These are phyloP conservation scores for Haliclona indistincta DNA, from an alignment of 37 sponge, comb jelly and placozoan genomes.

Conservation along the genomic window DNA sequence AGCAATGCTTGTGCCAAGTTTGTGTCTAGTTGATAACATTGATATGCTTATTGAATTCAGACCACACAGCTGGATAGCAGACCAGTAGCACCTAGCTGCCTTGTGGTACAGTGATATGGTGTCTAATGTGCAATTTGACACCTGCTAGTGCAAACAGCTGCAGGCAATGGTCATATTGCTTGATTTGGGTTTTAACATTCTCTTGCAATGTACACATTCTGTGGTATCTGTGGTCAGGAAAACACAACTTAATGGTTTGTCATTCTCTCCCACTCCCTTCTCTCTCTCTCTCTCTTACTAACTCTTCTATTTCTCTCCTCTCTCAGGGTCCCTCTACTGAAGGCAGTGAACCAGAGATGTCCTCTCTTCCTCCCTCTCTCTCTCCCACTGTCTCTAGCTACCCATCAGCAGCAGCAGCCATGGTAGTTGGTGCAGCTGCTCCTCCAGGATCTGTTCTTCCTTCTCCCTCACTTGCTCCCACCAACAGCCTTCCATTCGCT, in stretches of 20 bases:
- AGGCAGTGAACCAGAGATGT: neutral
- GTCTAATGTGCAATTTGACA: too few relatives aligned
- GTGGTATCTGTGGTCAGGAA: neutral
- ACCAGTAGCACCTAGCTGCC: too few relatives aligned
- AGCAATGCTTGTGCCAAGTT: too few relatives aligned
- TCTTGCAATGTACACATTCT: too few relatives aligned
- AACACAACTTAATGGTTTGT: neutral
- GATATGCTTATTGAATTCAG: too few relatives aligned
- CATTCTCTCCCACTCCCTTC: neutral
- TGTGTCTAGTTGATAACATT: too few relatives aligned
- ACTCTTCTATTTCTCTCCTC: neutral
- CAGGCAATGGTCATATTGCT: too few relatives aligned
- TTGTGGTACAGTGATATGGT: too few relatives aligned
- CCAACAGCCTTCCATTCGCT: constrained; percentile 65
- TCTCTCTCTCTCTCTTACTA: neutral
- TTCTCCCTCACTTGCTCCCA: constrained; percentile 22
- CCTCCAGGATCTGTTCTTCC: constrained; percentile 18
- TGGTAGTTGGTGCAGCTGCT: neutral
- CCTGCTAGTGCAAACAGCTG: too few relatives aligned
- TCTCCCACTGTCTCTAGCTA: too few relatives aligned
- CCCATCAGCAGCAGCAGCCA: neutral
- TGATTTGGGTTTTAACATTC: too few relatives aligned
- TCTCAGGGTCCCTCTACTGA: neutral
- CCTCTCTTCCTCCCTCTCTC: neutral
- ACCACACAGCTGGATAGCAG: too few relatives aligned